Conservation (phyloP, 2,113 vertebrate genomes). For the Muscicapa adusta region DNA sequence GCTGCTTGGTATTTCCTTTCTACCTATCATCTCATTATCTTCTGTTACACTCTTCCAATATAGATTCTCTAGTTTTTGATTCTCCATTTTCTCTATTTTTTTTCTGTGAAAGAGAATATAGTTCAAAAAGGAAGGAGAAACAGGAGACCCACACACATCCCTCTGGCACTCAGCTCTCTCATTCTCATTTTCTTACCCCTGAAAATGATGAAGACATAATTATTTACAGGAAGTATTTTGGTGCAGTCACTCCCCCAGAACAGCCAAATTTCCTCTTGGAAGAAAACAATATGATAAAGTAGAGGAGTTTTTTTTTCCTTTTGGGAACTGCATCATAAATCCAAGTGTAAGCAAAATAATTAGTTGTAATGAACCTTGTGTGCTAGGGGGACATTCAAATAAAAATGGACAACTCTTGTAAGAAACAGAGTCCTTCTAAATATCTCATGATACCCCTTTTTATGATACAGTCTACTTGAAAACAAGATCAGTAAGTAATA, state of each 20-base stretch:
- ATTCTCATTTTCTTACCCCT: background rate
- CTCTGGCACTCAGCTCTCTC: background rate
- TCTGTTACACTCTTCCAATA: background rate
- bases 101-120: background rate
- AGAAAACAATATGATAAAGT: background rate
- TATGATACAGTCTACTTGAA: background rate
- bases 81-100: no score
- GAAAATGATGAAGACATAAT: background rate
- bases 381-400: background rate
- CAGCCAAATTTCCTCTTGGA: background rate
- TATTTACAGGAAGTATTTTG: background rate
- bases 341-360: background rate
- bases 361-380: background rate
- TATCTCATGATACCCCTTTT: background rate
- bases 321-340: background rate
- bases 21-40: background rate
- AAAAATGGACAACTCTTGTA: background rate
- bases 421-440: background rate
- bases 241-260: background rate
- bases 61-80: background rate
- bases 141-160: background rate
- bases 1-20: background rate
- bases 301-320: background rate
- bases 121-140: background rate
- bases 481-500: background rate